These are phyloP conservation scores for Pyrrhosoma nymphula DNA, from an alignment of 2,888 invertebrate species.

Conservation along the genomic window DNA sequence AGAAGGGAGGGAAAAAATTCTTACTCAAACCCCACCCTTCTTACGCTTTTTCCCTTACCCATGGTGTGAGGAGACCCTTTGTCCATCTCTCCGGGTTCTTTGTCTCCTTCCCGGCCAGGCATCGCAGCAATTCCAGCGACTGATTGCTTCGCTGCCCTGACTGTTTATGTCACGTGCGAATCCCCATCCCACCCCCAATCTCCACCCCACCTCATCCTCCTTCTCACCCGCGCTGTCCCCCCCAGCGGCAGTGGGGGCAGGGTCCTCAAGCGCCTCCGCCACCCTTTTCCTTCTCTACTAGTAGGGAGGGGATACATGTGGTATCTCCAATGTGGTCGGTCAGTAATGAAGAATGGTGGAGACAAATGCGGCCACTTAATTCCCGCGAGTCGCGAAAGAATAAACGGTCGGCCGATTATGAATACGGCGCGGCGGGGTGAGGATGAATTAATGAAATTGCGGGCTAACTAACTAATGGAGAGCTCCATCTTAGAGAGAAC, in stretches of 20 bases:
- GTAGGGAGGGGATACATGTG: neutral
- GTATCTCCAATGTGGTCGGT: neutral
- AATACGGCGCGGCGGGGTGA: neutral
- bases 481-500: neutral
- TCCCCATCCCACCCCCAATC: neutral
- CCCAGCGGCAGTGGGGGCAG: neutral
- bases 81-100: neutral
- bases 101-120: slow-evolving; percentile 9
- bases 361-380: slow-evolving; percentile 20
- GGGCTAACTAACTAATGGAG: neutral
- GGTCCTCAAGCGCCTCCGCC: neutral
- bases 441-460: neutral
- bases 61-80: neutral
- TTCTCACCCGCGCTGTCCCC: neutral
- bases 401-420: neutral
- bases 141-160: neutral
- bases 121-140: slow-evolving; percentile 6
- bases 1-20: neutral
- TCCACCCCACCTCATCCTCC: neutral
- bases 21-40: neutral
- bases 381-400: neutral
- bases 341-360: slow-evolving; percentile 31
- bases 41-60: neutral
- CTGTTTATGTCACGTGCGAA: slow-evolving; percentile 1
- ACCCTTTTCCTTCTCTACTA: neutral